phyloP scores from a whole-genome alignment of 1,140 invertebrate species.

The Zaprionus vittiger region DNA sequence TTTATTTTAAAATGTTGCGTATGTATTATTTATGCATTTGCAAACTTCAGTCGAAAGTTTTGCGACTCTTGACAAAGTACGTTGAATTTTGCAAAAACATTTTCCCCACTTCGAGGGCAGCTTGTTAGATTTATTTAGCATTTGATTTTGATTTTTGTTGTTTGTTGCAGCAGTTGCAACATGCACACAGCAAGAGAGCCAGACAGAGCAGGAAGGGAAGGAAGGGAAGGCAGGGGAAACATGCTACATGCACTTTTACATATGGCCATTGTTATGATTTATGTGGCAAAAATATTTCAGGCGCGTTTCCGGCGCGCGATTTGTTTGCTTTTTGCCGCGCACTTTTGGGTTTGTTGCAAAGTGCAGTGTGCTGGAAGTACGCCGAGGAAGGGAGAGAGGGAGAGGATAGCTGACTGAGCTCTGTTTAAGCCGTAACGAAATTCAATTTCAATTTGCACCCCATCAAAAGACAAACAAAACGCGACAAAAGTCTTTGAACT shows the following conservation, averaged over 20 bases:
- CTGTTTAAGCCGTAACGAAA: conserved; percentile 31
- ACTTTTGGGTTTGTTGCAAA: conserved; percentile 30
- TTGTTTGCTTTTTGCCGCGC: conserved; percentile 49
- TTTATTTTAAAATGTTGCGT: conserved; percentile 7
- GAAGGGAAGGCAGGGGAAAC: not conserved
- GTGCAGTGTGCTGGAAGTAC: conserved; percentile 5
- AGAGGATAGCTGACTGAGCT: not conserved
- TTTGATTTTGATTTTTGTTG: conserved; percentile 79
- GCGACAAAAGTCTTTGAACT: conserved; percentile 75
- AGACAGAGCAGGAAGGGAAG: not conserved
- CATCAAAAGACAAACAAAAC: conserved; percentile 74
- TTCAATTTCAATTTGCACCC: conserved; percentile 82
- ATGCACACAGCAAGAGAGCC: conserved; percentile 30
- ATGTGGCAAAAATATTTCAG: conserved; percentile 77
- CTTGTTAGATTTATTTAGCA: conserved; percentile 66
- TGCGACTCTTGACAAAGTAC: conserved; percentile 13
- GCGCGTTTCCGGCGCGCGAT: conserved; percentile 72
- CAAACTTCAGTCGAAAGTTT: conserved; percentile 11
- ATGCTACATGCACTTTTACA: conserved; percentile 68
- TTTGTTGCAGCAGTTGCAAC: conserved; percentile 42
- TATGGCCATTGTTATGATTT: conserved; percentile 80
- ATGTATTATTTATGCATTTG: conserved; percentile 15
- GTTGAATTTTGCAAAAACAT: conserved; percentile 2
- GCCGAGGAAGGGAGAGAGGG: conserved; percentile 17
- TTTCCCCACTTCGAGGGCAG: conserved; percentile 6